Evolutionary conservation across 2,113 vertebrate genomes (phyloP).

Genomic region (Triplophysa dalaica): DNA sequence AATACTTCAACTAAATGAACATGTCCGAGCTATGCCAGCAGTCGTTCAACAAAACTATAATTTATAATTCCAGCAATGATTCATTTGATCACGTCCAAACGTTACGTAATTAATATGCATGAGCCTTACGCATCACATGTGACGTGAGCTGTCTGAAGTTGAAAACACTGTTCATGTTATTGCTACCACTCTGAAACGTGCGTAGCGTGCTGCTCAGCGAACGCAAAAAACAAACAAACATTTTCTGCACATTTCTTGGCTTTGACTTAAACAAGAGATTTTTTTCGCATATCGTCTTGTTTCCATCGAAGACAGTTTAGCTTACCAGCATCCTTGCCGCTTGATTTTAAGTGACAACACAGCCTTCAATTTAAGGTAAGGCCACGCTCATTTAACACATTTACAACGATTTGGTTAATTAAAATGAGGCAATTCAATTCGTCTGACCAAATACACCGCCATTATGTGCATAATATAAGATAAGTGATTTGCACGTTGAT

Average conservation of each 20-base stretch:
- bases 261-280: background rate
- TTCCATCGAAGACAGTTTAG: background rate
- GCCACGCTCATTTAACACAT: background rate
- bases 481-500: background rate
- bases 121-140: slow-evolving; percentile 57
- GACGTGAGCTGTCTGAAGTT: slow-evolving; percentile 73
- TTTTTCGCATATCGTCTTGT: background rate
- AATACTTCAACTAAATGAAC: background rate
- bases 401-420: background rate
- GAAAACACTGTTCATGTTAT: slow-evolving; percentile 77
- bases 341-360: slow-evolving; percentile 15
- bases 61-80: background rate
- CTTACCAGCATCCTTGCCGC: background rate
- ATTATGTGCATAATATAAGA: background rate
- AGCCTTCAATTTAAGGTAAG: slow-evolving; percentile 42
- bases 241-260: slow-evolving; percentile 1
- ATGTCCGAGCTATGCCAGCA: background rate
- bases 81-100: background rate
- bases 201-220: slow-evolving; percentile 19
- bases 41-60: background rate
- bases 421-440: background rate
- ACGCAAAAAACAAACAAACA: too few species aligned
- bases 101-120: slow-evolving; percentile 25
- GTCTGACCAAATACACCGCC: background rate
- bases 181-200: slow-evolving; percentile 59